Evolutionary conservation across 1,140 invertebrate species (phyloP), one percentile per base, ranked within the genome.

Genomic region (Chelonus insularis): DNA sequence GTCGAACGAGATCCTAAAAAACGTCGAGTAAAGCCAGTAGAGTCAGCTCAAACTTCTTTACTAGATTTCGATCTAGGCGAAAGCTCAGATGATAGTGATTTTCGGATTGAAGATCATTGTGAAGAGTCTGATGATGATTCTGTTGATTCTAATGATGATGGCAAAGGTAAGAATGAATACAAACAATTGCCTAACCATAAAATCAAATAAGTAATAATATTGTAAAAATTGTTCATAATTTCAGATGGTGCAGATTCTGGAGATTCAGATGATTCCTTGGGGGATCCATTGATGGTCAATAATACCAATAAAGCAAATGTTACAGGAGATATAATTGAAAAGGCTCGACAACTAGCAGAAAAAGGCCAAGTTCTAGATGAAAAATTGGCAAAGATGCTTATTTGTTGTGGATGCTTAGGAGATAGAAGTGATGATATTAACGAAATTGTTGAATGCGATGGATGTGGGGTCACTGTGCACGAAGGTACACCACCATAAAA

Each of bases 371-470:
- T 72, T 25, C 61, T 79, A 5, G 79, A 81, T 67, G 70, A 82
- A 79, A 81, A 81, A 85, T 47, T 78, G 32, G 67, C 70, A 25
- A 80, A 84, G 68, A 76, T 83, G 62, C 77, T 94, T 14, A 94
- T 98, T 63, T 98, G 96, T 76, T 93, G 91, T 72, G 93, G 95
- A 1, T 98, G 96, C 74, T 81, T 98, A 18, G 95, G 95, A 0
- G 95, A 97, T 59, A 86, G 90, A 68, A 96, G 93, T 77, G 93
- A 95, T 82, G 92, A 94, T 70, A 85, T 91, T 41, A 96, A 98
- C 85, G 96, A 98, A 82, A 96, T 98, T 66, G 93, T 97, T 6
- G 95, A 97, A 80, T 98, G 96, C 82, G 96, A 98, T 83, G 89
- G 92, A 25, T 98, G 96, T 83, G 94, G 94, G 11, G 92, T 97